phyloP scores from a whole-genome alignment of 2,113 vertebrate species.

The Tupaia chinensis region DNA sequence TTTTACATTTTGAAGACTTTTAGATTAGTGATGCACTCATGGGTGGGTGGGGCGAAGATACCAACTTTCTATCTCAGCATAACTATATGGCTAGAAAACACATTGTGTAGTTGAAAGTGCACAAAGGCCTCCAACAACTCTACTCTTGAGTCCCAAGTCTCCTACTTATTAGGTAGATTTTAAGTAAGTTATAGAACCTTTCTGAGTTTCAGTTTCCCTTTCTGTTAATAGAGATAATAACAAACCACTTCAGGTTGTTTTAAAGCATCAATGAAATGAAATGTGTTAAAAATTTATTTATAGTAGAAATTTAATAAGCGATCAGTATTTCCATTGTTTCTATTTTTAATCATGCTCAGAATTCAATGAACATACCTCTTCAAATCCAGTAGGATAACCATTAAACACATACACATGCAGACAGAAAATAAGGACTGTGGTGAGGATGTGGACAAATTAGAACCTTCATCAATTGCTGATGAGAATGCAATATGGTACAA shows the following conservation, averaged over 20 bases:
- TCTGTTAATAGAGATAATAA: conserved; percentile 20
- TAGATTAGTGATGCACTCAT: background rate
- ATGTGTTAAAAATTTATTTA: conserved; percentile 14
- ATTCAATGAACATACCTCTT: background rate
- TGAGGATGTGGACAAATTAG: background rate
- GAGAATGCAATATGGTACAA: background rate
- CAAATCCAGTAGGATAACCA: background rate
- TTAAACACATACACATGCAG: background rate
- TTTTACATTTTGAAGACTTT: conserved; percentile 28
- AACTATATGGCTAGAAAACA: background rate
- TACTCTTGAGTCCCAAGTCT: background rate
- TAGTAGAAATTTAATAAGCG: conserved; percentile 2
- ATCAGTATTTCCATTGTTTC: background rate
- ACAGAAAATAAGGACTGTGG: background rate
- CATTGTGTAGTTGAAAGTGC: background rate
- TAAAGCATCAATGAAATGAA: background rate
- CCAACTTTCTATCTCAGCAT: background rate
- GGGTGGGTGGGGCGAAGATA: background rate
- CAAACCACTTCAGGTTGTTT: background rate
- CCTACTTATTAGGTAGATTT: background rate
- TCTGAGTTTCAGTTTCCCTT: background rate
- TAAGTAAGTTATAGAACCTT: background rate
- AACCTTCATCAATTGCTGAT: background rate
- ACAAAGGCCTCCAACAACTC: background rate
- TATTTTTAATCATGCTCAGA: conserved; percentile 14